Percentiles rank a stretch among this genome's conserved stretches.
These are phyloP conservation scores for Sciurus carolinensis DNA, from an alignment of 2,797 vertebrate species.

Conservation along the genomic window DNA sequence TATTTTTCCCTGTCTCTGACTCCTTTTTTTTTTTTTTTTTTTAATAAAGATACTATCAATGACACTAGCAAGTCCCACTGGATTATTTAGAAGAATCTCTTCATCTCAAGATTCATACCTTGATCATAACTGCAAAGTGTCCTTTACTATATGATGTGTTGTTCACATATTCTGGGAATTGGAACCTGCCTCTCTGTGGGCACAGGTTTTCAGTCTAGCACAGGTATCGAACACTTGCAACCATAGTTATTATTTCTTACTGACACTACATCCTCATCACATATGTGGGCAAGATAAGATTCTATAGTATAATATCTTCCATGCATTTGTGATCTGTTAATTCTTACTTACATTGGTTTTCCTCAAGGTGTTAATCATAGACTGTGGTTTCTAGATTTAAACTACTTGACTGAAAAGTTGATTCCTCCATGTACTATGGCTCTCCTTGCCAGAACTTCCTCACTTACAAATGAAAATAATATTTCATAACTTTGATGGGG, in stretches of 20 bases:
- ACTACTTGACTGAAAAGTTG: background rate
- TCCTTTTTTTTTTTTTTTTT: background rate
- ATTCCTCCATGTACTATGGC: background rate
- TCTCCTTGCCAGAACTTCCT: background rate
- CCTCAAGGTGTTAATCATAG: background rate
- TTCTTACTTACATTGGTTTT: background rate
- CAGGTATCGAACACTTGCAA: background rate
- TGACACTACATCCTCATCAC: background rate
- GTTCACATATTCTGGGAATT: too few relatives aligned
- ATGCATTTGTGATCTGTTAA: background rate
- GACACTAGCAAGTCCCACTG: background rate
- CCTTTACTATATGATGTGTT: background rate
- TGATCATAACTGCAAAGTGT: background rate
- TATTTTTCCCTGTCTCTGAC: background rate
- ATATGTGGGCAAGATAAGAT: background rate
- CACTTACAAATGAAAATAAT: background rate
- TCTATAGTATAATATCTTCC: slow-evolving; percentile 17
- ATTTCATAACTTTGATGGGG: background rate
- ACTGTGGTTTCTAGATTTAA: background rate
- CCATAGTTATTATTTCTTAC: background rate
- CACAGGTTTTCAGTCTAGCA: too few relatives aligned
- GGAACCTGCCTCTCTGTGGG: too few relatives aligned
- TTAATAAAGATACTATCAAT: background rate
- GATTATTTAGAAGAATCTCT: background rate
- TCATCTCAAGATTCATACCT: background rate